Evolutionary conservation across 2,113 vertebrate species (phyloP).

Genomic region (Chiloscyllium plagiosum): DNA sequence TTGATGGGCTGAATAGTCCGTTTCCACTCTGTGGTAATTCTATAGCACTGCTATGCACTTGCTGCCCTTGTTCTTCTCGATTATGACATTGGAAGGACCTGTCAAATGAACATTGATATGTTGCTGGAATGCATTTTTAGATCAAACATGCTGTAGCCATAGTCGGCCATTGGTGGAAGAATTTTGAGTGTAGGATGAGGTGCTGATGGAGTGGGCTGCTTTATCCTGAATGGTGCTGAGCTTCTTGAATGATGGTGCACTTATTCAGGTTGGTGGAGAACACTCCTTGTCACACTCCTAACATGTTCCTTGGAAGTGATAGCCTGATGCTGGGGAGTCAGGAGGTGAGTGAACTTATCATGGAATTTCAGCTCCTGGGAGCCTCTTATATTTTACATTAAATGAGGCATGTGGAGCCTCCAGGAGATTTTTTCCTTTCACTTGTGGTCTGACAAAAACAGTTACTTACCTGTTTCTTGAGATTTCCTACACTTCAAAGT

Average conservation of each 20-base stretch:
- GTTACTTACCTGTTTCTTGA: neutral
- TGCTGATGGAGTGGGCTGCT: neutral
- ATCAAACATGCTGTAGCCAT: neutral
- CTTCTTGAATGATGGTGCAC: neutral
- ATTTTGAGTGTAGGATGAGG: neutral
- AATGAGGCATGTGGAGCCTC: neutral
- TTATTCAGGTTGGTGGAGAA: neutral
- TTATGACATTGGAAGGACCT: neutral
- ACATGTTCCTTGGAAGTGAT: neutral
- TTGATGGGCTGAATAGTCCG: too few relatives aligned
- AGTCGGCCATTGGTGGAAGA: neutral
- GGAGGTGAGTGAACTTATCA: neutral
- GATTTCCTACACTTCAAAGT: neutral
- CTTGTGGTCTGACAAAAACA: neutral
- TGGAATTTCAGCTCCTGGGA: neutral
- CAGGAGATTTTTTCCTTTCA: neutral
- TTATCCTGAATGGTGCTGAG: neutral
- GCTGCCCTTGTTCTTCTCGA: neutral
- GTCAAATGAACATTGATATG: neutral
- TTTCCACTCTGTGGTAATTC: too few relatives aligned
- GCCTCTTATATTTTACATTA: neutral
- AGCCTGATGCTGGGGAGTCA: neutral
- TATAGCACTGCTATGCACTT: neutral
- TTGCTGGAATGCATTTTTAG: neutral
- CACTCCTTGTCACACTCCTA: neutral